Evolutionary conservation across 2,888 invertebrate species (phyloP).

Genomic region (Lamellibrachia columna): DNA sequence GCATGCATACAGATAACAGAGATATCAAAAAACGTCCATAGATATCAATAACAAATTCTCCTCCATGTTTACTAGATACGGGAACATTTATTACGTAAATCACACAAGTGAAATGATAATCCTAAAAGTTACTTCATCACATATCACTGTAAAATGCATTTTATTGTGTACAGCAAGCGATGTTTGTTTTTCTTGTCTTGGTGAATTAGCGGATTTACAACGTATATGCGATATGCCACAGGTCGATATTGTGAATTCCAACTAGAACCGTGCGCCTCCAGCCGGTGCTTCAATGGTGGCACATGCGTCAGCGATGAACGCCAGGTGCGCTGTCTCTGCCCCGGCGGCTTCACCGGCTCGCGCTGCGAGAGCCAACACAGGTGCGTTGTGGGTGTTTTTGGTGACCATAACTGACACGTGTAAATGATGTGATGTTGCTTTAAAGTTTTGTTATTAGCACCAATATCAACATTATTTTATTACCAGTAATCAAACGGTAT

Average conservation of each 20-base stretch:
- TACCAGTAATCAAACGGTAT: no score
- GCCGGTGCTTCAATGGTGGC: neutral
- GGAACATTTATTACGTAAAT: neutral
- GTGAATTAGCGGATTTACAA: no score
- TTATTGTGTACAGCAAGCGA: neutral
- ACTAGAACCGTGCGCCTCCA: neutral
- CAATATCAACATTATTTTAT: no score
- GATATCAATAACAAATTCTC: neutral
- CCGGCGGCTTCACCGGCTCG: neutral
- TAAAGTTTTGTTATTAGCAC: no score
- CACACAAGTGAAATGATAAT: no score
- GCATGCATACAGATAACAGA: no score
- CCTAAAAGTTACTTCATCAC: neutral
- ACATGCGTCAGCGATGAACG: neutral
- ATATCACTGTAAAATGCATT: neutral
- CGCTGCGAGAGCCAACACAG: neutral
- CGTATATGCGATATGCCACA: neutral
- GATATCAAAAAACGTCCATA: neutral
- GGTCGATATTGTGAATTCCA: neutral
- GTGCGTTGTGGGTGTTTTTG: neutral
- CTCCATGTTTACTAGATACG: neutral
- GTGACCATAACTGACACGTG: neutral
- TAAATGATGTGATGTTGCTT: no score
- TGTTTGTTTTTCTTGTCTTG: neutral
- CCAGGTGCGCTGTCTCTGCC: neutral